Percentiles rank a stretch among this genome's conserved stretches.
These are phyloP conservation scores for Drosophila quadrilineata DNA, from an alignment of 1,140 invertebrate genomes.

Conservation along the genomic window DNA sequence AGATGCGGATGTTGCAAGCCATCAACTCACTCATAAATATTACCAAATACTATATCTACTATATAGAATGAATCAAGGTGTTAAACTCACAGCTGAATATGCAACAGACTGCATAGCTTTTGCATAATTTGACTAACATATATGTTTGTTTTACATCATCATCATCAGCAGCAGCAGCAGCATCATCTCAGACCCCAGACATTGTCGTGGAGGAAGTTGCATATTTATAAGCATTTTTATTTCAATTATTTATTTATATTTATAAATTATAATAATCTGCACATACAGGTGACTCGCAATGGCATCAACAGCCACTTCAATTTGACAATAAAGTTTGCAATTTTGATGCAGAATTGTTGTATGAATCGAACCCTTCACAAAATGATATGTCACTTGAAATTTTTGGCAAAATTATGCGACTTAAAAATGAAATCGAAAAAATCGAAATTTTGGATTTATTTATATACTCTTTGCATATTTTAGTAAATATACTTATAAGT, in stretches of 20 bases:
- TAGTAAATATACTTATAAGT: no score
- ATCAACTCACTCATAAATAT: constrained; percentile 20
- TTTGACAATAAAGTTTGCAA: no score
- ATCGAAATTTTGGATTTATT: no score
- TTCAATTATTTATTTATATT: constrained; percentile 2
- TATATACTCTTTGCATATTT: no score
- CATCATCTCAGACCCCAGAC: constrained; percentile 13
- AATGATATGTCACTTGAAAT: no score
- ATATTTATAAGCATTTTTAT: constrained; percentile 65
- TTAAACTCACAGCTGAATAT: constrained; percentile 33
- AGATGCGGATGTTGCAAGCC: constrained; percentile 68
- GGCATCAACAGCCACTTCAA: no score
- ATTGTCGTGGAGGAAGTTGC: constrained; percentile 69
- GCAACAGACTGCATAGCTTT: constrained; percentile 47
- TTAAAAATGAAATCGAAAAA: no score
- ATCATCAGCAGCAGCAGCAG: constrained; percentile 37
- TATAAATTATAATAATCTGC: no score
- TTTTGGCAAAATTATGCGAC: no score
- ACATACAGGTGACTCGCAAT: no score
- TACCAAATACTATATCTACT: neutral
- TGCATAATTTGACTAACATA: constrained; percentile 68
- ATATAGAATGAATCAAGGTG: constrained; percentile 5
- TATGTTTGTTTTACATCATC: constrained; percentile 62
- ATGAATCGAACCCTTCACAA: no score
- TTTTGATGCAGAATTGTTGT: no score